These are phyloP conservation scores for Lampropteryx suffumata DNA, from an alignment of 2,888 invertebrate genomes.

Conservation along the genomic window DNA sequence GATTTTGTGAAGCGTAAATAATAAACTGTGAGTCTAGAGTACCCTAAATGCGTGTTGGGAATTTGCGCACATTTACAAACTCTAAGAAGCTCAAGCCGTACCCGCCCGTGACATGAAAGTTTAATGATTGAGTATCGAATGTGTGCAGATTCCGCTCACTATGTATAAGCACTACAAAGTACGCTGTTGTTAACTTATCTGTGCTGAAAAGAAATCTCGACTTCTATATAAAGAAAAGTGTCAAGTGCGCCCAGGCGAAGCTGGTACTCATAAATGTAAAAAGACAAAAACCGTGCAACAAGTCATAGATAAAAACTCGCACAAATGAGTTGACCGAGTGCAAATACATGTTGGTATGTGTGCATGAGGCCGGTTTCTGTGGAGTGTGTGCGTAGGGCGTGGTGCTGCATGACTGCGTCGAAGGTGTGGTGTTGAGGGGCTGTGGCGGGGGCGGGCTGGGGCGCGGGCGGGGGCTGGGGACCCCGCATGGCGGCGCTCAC, in stretches of 20 bases:
- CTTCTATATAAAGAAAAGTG: neutral
- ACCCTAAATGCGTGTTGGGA: slow-evolving; percentile 34
- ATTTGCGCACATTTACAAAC: slow-evolving; percentile 36
- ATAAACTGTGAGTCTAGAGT: slow-evolving; percentile 38
- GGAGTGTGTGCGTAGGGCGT: slow-evolving; percentile 77
- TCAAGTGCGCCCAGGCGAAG: slow-evolving; percentile 7
- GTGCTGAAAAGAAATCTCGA: slow-evolving; percentile 26
- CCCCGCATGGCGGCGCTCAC: slow-evolving; percentile 76
- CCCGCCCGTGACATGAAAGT: slow-evolving; percentile 14
- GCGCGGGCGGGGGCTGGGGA: slow-evolving; percentile 42
- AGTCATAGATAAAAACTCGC: slow-evolving; percentile 28
- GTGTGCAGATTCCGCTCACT: slow-evolving; percentile 37
- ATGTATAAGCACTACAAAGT: slow-evolving; percentile 39
- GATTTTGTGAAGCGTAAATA: slow-evolving; percentile 58
- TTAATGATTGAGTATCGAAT: slow-evolving; percentile 23
- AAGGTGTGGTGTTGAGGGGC: slow-evolving; percentile 79
- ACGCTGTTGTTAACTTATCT: slow-evolving; percentile 33
- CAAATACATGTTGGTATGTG: slow-evolving; percentile 40
- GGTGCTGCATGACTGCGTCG: slow-evolving; percentile 82
- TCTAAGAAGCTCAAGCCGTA: slow-evolving; percentile 25
- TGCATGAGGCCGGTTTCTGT: slow-evolving; percentile 59
- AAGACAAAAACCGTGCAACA: slow-evolving; percentile 24
- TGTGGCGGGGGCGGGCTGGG: slow-evolving; percentile 47
- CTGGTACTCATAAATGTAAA: slow-evolving; percentile 1
- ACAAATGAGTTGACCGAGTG: slow-evolving; percentile 39